These are phyloP conservation scores for Microchrysa polita DNA, from an alignment of 2,888 invertebrate species.

Conservation along the genomic window DNA sequence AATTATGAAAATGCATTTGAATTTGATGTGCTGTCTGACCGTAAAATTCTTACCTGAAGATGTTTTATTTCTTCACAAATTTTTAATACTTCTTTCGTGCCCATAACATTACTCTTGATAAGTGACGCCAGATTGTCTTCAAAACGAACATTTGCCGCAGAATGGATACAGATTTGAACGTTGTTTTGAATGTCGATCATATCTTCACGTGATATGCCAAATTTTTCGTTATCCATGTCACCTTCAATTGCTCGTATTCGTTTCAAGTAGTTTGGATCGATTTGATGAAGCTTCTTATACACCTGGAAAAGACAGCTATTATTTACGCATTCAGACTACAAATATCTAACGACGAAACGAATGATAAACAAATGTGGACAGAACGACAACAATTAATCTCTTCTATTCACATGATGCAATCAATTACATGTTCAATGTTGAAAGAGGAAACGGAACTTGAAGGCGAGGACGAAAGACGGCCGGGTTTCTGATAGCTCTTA, in stretches of 20 bases:
- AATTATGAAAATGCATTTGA: too few relatives aligned
- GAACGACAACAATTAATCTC: too few relatives aligned
- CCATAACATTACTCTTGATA: constrained; percentile 53
- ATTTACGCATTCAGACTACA: too few relatives aligned
- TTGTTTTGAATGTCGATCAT: constrained; percentile 51
- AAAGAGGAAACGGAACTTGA: too few relatives aligned
- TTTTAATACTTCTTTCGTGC: constrained; percentile 54
- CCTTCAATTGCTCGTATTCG: constrained; percentile 54
- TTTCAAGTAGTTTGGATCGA: constrained; percentile 51
- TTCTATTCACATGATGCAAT: too few relatives aligned
- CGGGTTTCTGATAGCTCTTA: too few relatives aligned
- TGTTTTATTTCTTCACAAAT: constrained; percentile 52
- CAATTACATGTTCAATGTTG: too few relatives aligned
- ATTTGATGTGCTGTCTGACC: too few relatives aligned
- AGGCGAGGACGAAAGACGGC: too few relatives aligned
- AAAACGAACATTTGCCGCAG: constrained; percentile 55
- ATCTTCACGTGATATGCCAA: constrained; percentile 52
- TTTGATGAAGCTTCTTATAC: constrained; percentile 47
- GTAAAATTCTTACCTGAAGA: constrained; percentile 48
- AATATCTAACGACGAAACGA: too few relatives aligned
- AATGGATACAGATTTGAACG: constrained; percentile 55
- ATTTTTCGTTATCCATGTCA: constrained; percentile 50
- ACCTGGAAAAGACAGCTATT: constrained; percentile 47
- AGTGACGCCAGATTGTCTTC: constrained; percentile 53
- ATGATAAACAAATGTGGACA: too few relatives aligned